phyloP scores from a whole-genome alignment of 1,140 invertebrate species.

The Musca domestica region DNA sequence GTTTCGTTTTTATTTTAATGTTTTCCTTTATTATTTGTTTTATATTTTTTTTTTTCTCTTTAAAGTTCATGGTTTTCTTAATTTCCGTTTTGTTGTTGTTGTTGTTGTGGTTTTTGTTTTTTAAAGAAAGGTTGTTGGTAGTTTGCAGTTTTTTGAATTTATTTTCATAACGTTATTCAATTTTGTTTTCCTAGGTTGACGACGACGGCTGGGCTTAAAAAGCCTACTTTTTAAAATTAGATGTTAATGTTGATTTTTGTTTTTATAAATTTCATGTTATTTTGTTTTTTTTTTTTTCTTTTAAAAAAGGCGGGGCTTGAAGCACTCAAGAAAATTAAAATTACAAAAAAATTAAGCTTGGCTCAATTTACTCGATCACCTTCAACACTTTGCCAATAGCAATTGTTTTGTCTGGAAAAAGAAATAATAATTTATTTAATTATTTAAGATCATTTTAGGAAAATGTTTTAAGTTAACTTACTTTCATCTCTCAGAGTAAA shows the following conservation, averaged over 20 bases:
- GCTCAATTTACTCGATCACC: slow-evolving; percentile 82
- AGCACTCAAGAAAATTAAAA: slow-evolving; percentile 19
- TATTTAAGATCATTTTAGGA: not conserved
- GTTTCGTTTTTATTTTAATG: slow-evolving; percentile 5
- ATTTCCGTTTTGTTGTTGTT: too few relatives aligned
- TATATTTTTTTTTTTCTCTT: not conserved
- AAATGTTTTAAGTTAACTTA: slow-evolving; percentile 65
- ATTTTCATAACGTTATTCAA: slow-evolving; percentile 11
- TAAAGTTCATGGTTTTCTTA: not conserved
- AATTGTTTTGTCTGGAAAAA: slow-evolving; percentile 92
- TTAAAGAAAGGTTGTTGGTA: slow-evolving; percentile 20
- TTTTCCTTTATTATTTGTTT: too few relatives aligned
- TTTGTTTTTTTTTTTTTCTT: slow-evolving; percentile 1
- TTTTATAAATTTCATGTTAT: not conserved
- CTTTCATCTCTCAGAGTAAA: slow-evolving; percentile 99
- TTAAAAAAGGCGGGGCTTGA: slow-evolving; percentile 18
- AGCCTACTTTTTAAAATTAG: slow-evolving; percentile 12
- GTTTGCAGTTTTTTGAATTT: slow-evolving; percentile 20
- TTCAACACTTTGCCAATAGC: slow-evolving; percentile 98
- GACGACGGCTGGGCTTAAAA: slow-evolving; percentile 11
- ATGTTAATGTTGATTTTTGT: slow-evolving; percentile 5
- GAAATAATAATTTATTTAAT: slow-evolving; percentile 23
- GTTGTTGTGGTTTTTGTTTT: not conserved
- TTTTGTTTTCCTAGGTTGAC: slow-evolving; percentile 13
- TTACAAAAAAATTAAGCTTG: slow-evolving; percentile 37